Evolutionary conservation across 1,140 invertebrate genomes (phyloP).

Genomic region (Stegodyphus dumicola): DNA sequence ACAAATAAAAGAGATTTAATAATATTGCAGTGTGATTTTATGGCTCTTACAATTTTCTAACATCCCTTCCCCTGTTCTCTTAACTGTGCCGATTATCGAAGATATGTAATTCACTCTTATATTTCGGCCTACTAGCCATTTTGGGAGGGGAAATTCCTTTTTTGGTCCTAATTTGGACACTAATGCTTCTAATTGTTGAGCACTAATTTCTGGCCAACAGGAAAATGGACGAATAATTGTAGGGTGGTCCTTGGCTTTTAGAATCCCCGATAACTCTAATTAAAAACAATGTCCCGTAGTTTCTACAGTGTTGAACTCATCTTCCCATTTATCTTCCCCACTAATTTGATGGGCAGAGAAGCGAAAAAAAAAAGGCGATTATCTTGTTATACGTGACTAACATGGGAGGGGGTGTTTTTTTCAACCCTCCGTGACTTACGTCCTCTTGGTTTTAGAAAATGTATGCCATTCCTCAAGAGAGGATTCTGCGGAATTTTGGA

Average conservation of each 20-base stretch:
- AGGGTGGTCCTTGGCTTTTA: neutral
- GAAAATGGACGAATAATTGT: constrained; percentile 21
- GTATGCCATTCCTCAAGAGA: too few relatives aligned
- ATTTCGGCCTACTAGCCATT: neutral
- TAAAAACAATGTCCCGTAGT: constrained; percentile 33
- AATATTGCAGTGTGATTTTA: too few relatives aligned
- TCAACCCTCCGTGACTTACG: too few relatives aligned
- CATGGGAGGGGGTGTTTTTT: neutral
- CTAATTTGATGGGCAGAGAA: neutral
- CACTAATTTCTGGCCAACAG: constrained; percentile 17
- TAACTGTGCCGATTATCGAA: too few relatives aligned
- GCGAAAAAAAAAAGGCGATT: neutral
- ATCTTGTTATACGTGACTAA: constrained; percentile 32
- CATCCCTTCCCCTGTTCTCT: too few relatives aligned
- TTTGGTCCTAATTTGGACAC: neutral
- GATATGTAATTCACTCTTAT: too few relatives aligned
- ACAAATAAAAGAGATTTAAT: too few relatives aligned
- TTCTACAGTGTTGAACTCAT: neutral
- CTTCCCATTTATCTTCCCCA: neutral
- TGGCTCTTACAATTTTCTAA: too few relatives aligned
- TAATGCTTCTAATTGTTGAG: constrained; percentile 26
- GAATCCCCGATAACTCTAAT: constrained; percentile 5
- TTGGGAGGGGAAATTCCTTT: too few relatives aligned
- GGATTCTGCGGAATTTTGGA: too few relatives aligned
- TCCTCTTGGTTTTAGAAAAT: too few relatives aligned